Evolutionary conservation across 2,113 vertebrate genomes (phyloP).

Genomic region (Gymnorhina tibicen): DNA sequence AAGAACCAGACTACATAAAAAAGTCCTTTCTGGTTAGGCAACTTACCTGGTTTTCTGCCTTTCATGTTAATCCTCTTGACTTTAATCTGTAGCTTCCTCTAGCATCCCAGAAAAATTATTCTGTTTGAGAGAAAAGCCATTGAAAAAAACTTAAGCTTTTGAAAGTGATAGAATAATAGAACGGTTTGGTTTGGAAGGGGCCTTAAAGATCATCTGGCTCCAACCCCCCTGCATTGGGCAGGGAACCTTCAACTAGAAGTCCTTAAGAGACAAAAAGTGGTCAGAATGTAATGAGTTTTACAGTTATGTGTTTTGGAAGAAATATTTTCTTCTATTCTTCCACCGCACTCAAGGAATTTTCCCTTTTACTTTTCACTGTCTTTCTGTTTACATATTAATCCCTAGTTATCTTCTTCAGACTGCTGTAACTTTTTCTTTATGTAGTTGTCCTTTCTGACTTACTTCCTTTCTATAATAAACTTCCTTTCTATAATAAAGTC

Average conservation of each 20-base stretch:
- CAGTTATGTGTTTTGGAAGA: not conserved
- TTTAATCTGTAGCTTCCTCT: not conserved
- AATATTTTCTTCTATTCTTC: not conserved
- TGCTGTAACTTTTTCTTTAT: not conserved
- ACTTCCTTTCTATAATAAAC: not conserved
- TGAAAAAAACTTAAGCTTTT: not conserved
- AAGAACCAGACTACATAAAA: not conserved
- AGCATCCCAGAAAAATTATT: not conserved
- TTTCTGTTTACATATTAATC: not conserved
- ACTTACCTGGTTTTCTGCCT: not conserved
- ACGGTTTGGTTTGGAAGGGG: not conserved
- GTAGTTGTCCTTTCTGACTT: not conserved
- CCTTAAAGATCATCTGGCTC: not conserved
- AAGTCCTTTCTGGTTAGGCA: not conserved
- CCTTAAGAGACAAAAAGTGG: not conserved
- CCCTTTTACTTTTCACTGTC: not conserved
- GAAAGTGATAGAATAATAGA: not conserved
- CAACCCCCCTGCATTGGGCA: not conserved
- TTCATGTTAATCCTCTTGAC: not conserved
- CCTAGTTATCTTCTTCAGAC: not conserved
- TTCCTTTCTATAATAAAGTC: not conserved
- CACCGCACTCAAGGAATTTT: not conserved
- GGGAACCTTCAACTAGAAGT: not conserved
- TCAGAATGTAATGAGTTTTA: not conserved
- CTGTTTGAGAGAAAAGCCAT: not conserved